These are phyloP conservation scores for Zenarchopterus dispar DNA, from an alignment of 2,797 vertebrate genomes.

Conservation along the genomic window DNA sequence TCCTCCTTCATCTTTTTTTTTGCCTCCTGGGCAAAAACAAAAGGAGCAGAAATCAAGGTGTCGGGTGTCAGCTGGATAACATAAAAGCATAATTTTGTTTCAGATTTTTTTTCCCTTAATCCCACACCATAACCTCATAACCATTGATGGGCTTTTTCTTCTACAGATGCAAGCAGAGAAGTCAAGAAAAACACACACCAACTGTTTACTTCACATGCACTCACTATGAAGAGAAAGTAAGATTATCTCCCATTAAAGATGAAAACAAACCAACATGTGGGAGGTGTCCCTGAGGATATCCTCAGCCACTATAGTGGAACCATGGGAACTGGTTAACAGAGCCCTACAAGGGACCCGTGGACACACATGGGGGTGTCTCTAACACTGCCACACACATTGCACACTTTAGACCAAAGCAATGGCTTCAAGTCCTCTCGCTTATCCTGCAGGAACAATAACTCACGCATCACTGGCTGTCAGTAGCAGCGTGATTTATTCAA, in stretches of 20 bases:
- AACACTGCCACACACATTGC: conserved; percentile 33
- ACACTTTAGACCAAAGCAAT: conserved; percentile 18
- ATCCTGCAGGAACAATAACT: conserved; percentile 43
- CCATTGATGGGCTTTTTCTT: conserved; percentile 28
- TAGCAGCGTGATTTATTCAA: conserved; percentile 28
- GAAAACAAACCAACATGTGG: conserved; percentile 80
- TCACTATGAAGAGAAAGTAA: conserved; percentile 68
- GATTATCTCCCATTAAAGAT: conserved; percentile 78
- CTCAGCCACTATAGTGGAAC: conserved; percentile 66
- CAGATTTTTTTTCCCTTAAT: conserved; percentile 1
- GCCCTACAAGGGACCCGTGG: conserved; percentile 53
- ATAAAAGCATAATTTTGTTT: conserved; percentile 2
- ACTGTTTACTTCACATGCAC: conserved; percentile 67
- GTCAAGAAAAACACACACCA: conserved; percentile 25
- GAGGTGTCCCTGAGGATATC: conserved; percentile 73
- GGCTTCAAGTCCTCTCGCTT: conserved; percentile 46
- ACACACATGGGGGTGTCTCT: conserved; percentile 64
- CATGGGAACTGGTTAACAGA: conserved; percentile 77
- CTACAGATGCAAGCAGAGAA: conserved; percentile 51
- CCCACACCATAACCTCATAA: background rate
- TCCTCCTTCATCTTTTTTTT: conserved; percentile 61
- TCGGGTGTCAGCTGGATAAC: conserved; percentile 57
- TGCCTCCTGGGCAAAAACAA: conserved; percentile 65
- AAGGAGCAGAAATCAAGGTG: conserved; percentile 64
- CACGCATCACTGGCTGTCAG: conserved; percentile 32